phyloP scores from a whole-genome alignment of 35 echinoderm and acorn worm species.

The Ptychodera flava region DNA sequence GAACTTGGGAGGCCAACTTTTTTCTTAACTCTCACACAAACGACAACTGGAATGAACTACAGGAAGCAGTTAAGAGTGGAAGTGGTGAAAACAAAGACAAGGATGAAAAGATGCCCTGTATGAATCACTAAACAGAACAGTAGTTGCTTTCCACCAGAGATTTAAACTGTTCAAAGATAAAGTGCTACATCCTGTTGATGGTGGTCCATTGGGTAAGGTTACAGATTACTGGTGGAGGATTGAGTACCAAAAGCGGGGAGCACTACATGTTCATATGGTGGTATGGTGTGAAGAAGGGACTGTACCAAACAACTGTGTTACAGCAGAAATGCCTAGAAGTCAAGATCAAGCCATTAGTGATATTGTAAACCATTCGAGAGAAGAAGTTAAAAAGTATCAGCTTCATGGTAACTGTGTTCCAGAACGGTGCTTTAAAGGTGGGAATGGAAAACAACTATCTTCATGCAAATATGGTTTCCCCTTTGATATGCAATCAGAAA shows the following conservation, averaged over 20 bases:
- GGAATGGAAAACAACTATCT: background rate
- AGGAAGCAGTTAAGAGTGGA: background rate
- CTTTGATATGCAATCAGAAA: too few relatives aligned
- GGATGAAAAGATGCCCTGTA: background rate
- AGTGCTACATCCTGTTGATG: background rate
- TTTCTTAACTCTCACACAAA: background rate
- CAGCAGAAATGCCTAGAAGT: background rate
- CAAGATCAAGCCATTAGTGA: background rate
- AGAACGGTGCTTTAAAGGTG: background rate
- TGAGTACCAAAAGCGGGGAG: background rate
- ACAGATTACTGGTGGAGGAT: background rate
- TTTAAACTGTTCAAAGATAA: background rate
- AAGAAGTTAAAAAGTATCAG: background rate
- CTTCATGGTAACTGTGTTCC: background rate
- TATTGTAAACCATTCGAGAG: background rate
- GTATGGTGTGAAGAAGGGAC: background rate
- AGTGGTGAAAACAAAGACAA: background rate
- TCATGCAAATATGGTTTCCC: background rate
- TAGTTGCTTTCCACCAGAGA: background rate
- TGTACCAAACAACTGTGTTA: background rate
- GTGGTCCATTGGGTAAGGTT: background rate
- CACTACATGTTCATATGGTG: background rate
- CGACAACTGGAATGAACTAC: background rate
- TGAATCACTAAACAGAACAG: background rate
- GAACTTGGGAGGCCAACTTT: background rate